phyloP scores from a whole-genome alignment of 2,797 vertebrate genomes.

The Meda fulgida region DNA sequence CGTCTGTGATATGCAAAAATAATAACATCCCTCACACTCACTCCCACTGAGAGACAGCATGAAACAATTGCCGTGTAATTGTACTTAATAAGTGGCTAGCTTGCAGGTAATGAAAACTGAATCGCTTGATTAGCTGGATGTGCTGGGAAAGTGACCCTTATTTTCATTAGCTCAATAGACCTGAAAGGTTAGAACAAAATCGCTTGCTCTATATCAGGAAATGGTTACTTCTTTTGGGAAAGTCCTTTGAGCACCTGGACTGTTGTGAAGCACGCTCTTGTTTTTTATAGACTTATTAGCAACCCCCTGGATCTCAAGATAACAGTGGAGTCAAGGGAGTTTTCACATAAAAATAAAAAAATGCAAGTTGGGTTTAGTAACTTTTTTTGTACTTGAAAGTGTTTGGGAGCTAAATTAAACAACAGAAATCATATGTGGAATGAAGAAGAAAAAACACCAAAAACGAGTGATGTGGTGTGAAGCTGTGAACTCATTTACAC shows the following conservation, averaged over 20 bases:
- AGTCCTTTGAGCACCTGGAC: background rate
- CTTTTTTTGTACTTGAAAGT: slow-evolving; percentile 9
- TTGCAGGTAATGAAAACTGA: slow-evolving; percentile 37
- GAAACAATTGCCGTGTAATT: slow-evolving; percentile 58
- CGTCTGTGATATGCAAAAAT: slow-evolving; percentile 49
- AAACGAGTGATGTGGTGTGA: slow-evolving; percentile 33
- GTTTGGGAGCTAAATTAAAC: slow-evolving; percentile 12
- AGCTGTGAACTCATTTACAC: slow-evolving; percentile 56
- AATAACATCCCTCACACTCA: slow-evolving; percentile 43
- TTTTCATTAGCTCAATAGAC: slow-evolving; percentile 17
- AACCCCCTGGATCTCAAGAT: slow-evolving; percentile 6
- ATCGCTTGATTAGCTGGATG: slow-evolving; percentile 38
- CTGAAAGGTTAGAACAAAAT: slow-evolving; percentile 7
- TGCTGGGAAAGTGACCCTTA: slow-evolving; percentile 35
- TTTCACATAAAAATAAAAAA: background rate
- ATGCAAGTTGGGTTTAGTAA: slow-evolving; percentile 1
- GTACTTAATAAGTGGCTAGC: slow-evolving; percentile 45
- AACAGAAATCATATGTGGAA: background rate
- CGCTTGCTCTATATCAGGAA: background rate
- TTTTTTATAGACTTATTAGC: slow-evolving; percentile 2
- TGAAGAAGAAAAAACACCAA: background rate
- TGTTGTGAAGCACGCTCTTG: background rate
- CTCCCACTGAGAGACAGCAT: slow-evolving; percentile 33
- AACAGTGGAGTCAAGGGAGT: background rate
- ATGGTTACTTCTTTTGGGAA: background rate